Conservation (phyloP, 2,113 vertebrate genomes). For the Pterophyllum scalare region DNA sequence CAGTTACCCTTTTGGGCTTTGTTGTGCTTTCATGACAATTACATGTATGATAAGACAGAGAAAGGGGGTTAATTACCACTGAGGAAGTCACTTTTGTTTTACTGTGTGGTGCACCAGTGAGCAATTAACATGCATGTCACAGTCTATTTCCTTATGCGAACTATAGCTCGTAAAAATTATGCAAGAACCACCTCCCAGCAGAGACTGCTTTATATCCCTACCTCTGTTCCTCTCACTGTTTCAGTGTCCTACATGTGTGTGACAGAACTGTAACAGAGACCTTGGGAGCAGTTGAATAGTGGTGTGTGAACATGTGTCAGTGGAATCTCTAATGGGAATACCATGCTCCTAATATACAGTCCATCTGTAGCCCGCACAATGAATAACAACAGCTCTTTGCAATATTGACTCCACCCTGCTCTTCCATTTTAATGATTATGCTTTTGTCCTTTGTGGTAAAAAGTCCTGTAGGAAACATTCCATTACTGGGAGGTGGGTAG, state of each 20-base stretch:
- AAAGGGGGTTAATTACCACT: neutral
- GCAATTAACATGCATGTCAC: constrained; percentile 66
- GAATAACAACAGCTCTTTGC: constrained; percentile 81
- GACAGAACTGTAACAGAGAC: constrained; percentile 78
- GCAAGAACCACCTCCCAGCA: constrained; percentile 48
- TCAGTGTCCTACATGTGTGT: constrained; percentile 75
- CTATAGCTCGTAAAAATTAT: constrained; percentile 56
- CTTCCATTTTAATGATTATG: constrained; percentile 88
- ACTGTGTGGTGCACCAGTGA: constrained; percentile 37
- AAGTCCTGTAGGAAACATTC: constrained; percentile 84
- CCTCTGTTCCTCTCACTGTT: constrained; percentile 58
- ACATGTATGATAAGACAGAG: neutral
- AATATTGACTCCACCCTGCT: constrained; percentile 85
- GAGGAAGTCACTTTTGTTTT: constrained; percentile 43
- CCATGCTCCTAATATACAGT: constrained; percentile 68
- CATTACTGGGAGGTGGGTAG: constrained; percentile 51
- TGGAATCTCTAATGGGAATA: constrained; percentile 69
- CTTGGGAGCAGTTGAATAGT: constrained; percentile 68
- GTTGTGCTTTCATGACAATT: no score
- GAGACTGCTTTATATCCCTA: constrained; percentile 56
- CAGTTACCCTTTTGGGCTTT: no score
- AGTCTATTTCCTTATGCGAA: constrained; percentile 58
- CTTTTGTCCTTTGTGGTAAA: constrained; percentile 86
- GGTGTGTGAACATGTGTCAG: constrained; percentile 73
- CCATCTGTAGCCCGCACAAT: constrained; percentile 62